Percentiles rank a stretch among this genome's conserved stretches.
Conservation (phyloP, 1,140 invertebrate genomes). For the Zaprionus tsacasi region DNA sequence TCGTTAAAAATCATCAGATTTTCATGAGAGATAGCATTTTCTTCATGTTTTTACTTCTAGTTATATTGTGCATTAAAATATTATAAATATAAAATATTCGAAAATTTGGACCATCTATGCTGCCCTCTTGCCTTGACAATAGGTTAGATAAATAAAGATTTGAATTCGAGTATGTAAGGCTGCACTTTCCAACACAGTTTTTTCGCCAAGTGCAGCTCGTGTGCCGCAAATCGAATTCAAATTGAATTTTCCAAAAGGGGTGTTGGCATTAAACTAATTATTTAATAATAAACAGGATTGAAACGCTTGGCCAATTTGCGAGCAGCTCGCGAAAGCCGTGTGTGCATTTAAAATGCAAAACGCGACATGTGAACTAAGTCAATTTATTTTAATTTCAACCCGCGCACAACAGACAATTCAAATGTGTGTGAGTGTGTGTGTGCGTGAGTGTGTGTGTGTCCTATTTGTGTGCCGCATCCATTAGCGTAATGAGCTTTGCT, state of each 20-base stretch:
- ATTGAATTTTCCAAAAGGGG: slow-evolving; percentile 52
- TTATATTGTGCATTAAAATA: too few relatives aligned
- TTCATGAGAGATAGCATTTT: too few relatives aligned
- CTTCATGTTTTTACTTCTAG: too few relatives aligned
- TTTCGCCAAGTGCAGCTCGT: neutral
- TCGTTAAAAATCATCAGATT: too few relatives aligned
- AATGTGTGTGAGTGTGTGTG: slow-evolving; percentile 30
- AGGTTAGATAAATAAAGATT: too few relatives aligned
- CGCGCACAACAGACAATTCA: neutral
- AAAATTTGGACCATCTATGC: too few relatives aligned
- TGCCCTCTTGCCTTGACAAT: too few relatives aligned
- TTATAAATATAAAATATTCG: too few relatives aligned
- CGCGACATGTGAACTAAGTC: slow-evolving; percentile 51
- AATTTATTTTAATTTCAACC: slow-evolving; percentile 77
- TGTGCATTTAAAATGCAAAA: slow-evolving; percentile 65
- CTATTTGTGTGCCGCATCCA: slow-evolving; percentile 51
- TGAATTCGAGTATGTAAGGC: too few relatives aligned
- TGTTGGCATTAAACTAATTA: slow-evolving; percentile 69
- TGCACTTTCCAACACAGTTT: neutral
- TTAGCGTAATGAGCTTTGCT: slow-evolving; percentile 78
- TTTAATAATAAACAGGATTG: slow-evolving; percentile 80
- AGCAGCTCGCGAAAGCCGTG: slow-evolving; percentile 67
- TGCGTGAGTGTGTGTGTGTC: slow-evolving; percentile 21
- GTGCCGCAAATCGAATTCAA: slow-evolving; percentile 46
- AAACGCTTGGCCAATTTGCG: slow-evolving; percentile 73